phyloP scores from a whole-genome alignment of 2,797 vertebrate genomes.

The Danio aesculapii region DNA sequence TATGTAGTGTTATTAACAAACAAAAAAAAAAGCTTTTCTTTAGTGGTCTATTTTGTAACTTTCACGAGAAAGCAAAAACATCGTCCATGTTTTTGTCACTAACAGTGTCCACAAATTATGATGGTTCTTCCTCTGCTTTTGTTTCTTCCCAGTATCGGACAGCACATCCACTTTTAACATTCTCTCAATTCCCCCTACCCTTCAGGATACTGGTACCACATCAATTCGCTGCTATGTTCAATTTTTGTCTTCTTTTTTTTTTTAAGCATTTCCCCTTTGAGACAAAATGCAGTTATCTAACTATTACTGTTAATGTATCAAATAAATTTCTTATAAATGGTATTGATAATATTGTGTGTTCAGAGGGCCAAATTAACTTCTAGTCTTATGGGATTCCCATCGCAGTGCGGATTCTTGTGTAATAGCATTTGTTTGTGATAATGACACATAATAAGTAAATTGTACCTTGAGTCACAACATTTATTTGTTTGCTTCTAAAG shows the following conservation, averaged over 20 bases:
- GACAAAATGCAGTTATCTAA: slow-evolving; percentile 80
- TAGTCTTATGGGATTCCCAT: slow-evolving; percentile 17
- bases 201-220: slow-evolving; percentile 40
- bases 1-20: slow-evolving; percentile 85
- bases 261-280: slow-evolving; percentile 78
- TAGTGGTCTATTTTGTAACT: slow-evolving; percentile 75
- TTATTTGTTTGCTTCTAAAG: slow-evolving; percentile 33
- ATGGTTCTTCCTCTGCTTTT: slow-evolving; percentile 28
- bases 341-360: slow-evolving; percentile 38
- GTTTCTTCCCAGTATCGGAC: slow-evolving; percentile 24
- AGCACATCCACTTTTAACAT: slow-evolving; percentile 26
- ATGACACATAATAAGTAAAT: slow-evolving; percentile 36
- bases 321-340: slow-evolving; percentile 51
- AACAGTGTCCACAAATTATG: slow-evolving; percentile 32
- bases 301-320: slow-evolving; percentile 61
- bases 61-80: slow-evolving; percentile 64
- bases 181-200: slow-evolving; percentile 4
- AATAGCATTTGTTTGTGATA: slow-evolving; percentile 23
- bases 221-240: slow-evolving; percentile 44
- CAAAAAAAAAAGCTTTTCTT: slow-evolving; percentile 74
- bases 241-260: slow-evolving; percentile 72
- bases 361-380: slow-evolving; percentile 32
- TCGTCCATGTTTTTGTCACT: slow-evolving; percentile 31
- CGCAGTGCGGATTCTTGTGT: slow-evolving; percentile 25
- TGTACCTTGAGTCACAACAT: slow-evolving; percentile 13